A percentile compares a stretch with the other conserved stretches of the same genome.
phyloP scores from a whole-genome alignment of 1,140 invertebrate genomes.

The Temnothorax curvispinosus region DNA sequence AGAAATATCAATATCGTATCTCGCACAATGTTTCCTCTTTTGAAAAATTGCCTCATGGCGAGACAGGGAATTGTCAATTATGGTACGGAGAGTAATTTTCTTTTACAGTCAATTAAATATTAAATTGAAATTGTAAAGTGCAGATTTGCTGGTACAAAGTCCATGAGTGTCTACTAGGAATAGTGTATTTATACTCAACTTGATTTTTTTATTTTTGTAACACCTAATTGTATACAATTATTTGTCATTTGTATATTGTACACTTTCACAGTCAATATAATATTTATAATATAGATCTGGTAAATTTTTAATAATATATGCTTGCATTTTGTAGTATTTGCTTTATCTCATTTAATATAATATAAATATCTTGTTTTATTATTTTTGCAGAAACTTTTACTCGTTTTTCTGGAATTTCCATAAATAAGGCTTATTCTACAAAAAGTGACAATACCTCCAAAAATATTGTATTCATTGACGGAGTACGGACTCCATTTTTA shows the following conservation, averaged over 20 bases:
- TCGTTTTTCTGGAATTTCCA: slow-evolving; percentile 33
- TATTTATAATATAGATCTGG: background rate
- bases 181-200: background rate
- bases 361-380: background rate
- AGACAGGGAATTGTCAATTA: slow-evolving; percentile 58
- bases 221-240: background rate
- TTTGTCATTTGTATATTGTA: background rate
- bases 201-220: background rate
- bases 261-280: background rate
- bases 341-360: background rate
- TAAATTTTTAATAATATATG: background rate
- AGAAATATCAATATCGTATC: background rate
- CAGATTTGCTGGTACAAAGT: slow-evolving; percentile 35
- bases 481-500: slow-evolving; percentile 98
- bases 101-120: background rate
- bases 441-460: slow-evolving; percentile 83
- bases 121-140: background rate
- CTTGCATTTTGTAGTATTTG: background rate
- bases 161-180: slow-evolving; percentile 1
- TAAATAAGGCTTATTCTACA: slow-evolving; percentile 78
- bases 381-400: background rate
- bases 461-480: slow-evolving; percentile 98
- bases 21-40: slow-evolving; percentile 46
- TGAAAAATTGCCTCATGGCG: slow-evolving; percentile 14
- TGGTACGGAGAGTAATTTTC: slow-evolving; percentile 51